phyloP scores from a whole-genome alignment of 2,797 vertebrate species.

The Eurystomus glaucurus region DNA sequence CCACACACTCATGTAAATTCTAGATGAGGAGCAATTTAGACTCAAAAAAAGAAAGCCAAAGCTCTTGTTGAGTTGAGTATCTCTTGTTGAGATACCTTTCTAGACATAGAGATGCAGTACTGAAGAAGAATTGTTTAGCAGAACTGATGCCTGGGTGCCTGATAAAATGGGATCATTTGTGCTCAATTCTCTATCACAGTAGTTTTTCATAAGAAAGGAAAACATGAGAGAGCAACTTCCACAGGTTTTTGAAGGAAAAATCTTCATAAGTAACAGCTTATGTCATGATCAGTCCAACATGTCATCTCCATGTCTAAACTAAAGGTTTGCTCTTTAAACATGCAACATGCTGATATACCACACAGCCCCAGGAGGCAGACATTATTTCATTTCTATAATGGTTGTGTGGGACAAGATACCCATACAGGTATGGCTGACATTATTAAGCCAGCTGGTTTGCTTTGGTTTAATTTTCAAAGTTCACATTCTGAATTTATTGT shows the following conservation, averaged over 20 bases:
- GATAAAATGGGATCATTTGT: neutral
- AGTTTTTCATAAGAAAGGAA: neutral
- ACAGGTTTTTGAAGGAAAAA: neutral
- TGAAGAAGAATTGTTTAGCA: neutral
- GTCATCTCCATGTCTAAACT: neutral
- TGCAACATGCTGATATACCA: neutral
- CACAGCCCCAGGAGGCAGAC: neutral
- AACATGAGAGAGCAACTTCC: neutral
- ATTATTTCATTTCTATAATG: neutral
- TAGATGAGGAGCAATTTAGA: neutral
- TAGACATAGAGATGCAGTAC: fast-evolving
- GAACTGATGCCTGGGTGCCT: neutral
- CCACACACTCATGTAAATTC: neutral
- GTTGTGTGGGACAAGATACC: neutral
- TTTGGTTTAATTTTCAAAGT: neutral
- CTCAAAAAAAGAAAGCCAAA: neutral
- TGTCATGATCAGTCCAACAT: neutral
- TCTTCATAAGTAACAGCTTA: neutral
- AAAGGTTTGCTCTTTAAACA: neutral
- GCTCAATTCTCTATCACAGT: fast-evolving
- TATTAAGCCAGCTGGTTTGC: neutral
- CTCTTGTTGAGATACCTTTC: neutral
- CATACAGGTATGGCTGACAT: neutral
- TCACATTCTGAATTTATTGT: neutral
- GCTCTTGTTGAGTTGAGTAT: neutral